Conservation (phyloP, 2,113 vertebrate genomes). For the Acrocephalus arundinaceus region DNA sequence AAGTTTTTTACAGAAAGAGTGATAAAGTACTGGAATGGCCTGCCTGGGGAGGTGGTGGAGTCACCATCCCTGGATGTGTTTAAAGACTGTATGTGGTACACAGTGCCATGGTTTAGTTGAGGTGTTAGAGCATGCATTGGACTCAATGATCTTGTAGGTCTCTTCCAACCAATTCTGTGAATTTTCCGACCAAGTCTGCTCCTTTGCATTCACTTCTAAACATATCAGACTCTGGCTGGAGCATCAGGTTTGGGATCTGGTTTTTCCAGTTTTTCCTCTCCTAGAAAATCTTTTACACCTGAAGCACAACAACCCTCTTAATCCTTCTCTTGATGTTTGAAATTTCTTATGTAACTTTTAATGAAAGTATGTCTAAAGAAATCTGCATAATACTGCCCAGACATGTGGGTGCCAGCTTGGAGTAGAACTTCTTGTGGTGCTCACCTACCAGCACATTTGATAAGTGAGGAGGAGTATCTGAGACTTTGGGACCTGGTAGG, state of each 20-base stretch:
- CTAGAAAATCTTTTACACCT: neutral
- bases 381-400: neutral
- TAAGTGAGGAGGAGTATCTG: neutral
- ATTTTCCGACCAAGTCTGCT: neutral
- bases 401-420: neutral
- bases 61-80: no score
- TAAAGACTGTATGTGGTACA: no score
- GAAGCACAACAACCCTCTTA: neutral
- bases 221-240: neutral
- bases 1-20: no score
- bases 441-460: neutral
- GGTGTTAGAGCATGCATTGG: no score
- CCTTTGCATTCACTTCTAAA: neutral
- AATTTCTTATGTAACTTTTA: neutral
- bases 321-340: neutral
- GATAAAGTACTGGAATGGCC: no score
- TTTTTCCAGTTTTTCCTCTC: slow-evolving; percentile 23
- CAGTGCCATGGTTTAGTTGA: no score
- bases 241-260: neutral
- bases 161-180: neutral
- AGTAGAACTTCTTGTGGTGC: neutral
- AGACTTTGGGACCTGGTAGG: neutral
- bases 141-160: no score
- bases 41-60: no score
- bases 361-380: neutral